Conservation (phyloP, 2,113 vertebrate species). For the Phaethornis superciliosus region DNA sequence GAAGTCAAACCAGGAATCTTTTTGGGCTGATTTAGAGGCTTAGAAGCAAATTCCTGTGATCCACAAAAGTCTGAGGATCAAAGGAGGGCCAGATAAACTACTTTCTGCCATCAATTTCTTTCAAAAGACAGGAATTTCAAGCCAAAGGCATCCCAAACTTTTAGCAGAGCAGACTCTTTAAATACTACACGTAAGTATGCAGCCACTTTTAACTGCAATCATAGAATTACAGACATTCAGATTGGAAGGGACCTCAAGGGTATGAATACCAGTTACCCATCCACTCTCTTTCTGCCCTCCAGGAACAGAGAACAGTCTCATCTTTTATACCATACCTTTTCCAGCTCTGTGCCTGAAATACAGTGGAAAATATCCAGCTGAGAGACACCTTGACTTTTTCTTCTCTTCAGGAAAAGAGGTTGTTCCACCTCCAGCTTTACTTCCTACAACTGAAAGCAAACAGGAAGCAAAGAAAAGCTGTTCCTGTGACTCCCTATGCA, state of each 20-base stretch:
- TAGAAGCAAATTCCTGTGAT: neutral
- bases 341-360: neutral
- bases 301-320: neutral
- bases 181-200: fast-evolving
- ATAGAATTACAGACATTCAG: no score
- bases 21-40: neutral
- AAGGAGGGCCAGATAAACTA: neutral
- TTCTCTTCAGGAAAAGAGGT: neutral
- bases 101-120: neutral
- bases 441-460: neutral
- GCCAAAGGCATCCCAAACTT: neutral
- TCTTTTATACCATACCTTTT: neutral
- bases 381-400: neutral
- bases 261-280: neutral
- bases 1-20: neutral
- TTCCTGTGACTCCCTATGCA: neutral
- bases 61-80: neutral
- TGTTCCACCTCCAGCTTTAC: neutral
- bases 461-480: neutral
- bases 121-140: neutral
- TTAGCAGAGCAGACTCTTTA: neutral
- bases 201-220: neutral
- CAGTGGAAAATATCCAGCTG: neutral
- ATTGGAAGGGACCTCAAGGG: no score
- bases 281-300: neutral